phyloP scores from a whole-genome alignment of 2,888 invertebrate species.

The Octodonta nipae region DNA sequence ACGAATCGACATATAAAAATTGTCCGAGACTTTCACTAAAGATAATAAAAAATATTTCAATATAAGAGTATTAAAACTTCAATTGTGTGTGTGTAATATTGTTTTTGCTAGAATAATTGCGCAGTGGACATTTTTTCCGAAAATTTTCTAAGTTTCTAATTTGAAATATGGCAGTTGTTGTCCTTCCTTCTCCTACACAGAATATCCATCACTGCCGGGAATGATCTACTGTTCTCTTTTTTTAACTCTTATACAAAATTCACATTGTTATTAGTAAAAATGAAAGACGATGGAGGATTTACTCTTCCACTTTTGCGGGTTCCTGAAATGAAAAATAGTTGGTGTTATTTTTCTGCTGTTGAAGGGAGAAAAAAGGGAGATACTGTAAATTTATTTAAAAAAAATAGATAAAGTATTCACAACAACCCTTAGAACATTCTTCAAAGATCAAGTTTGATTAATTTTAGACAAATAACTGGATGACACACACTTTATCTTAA shows the following conservation, averaged over 20 bases:
- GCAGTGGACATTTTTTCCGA: too few relatives aligned
- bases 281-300: constrained; percentile 14
- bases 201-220: constrained; percentile 29
- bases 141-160: constrained; percentile 8
- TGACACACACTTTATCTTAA: too few relatives aligned
- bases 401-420: constrained; percentile 2
- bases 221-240: constrained; percentile 25
- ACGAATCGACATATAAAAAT: constrained; percentile 29
- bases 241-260: constrained; percentile 28
- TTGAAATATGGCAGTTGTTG: constrained; percentile 30
- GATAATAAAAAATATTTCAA: constrained; percentile 31
- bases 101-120: not conserved
- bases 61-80: constrained; percentile 27
- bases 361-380: not conserved
- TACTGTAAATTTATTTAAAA: constrained; percentile 4
- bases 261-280: not conserved
- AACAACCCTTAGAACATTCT: too few relatives aligned
- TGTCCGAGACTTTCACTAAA: constrained; percentile 32
- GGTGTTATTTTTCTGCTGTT: too few relatives aligned
- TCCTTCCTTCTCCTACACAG: constrained; percentile 28
- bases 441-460: too few relatives aligned
- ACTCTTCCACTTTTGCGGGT: constrained; percentile 27
- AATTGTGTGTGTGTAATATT: too few relatives aligned
- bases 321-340: constrained; percentile 21
- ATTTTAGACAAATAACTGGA: too few relatives aligned